These are phyloP conservation scores for Dermatemys mawii DNA, from an alignment of 2,113 vertebrate species.

Conservation along the genomic window DNA sequence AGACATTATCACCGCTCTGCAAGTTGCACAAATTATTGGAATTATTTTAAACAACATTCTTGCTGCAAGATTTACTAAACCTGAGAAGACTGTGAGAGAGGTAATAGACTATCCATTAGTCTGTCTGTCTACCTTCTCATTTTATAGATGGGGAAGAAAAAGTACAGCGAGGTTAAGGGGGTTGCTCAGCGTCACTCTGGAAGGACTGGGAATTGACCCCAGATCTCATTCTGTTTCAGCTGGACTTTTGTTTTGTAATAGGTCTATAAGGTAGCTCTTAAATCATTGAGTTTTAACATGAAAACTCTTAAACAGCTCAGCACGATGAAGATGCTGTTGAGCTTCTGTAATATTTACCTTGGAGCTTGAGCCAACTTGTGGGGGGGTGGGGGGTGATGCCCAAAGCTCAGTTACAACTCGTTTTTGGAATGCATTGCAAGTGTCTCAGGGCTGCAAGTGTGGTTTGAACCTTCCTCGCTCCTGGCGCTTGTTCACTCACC, in stretches of 20 bases:
- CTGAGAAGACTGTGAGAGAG: neutral
- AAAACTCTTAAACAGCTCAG: neutral
- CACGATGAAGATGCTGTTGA: rapidly evolving
- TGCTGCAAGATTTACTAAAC: neutral
- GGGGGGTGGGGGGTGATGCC: too few species aligned
- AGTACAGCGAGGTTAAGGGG: too few species aligned
- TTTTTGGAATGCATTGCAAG: neutral
- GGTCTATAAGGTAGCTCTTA: rapidly evolving
- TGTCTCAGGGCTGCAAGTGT: neutral
- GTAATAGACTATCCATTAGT: too few species aligned
- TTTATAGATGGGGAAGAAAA: neutral
- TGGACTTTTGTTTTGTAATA: neutral
- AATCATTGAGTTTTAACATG: neutral
- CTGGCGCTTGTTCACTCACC: neutral
- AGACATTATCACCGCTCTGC: neutral
- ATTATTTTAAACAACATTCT: neutral
- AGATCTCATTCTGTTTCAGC: neutral
- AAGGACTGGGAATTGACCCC: neutral
- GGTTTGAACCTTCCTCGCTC: slow-evolving; percentile 22
- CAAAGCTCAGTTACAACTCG: neutral
- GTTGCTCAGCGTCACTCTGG: neutral
- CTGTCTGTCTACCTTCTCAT: neutral
- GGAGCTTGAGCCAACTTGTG: neutral
- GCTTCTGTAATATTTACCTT: neutral
- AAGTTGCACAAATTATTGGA: neutral